Evolutionary conservation across 2,797 vertebrate species (phyloP), one percentile per base, ranked within the genome.

Genomic region (Paramormyrops hopkinsi): DNA sequence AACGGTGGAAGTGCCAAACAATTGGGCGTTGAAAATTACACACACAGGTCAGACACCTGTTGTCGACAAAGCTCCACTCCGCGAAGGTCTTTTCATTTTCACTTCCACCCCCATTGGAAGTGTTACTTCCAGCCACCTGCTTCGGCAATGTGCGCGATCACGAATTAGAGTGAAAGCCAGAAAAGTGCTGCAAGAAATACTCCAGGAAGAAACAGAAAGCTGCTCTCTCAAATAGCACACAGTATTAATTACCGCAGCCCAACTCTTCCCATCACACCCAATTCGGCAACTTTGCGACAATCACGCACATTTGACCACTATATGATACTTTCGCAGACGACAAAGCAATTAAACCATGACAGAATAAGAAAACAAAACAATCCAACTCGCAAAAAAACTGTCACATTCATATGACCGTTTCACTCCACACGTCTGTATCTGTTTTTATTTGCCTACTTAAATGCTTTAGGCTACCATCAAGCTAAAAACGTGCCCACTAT

Each of bases 31-130:
- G 44, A 65, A 48, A 65, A 14, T 19, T 65, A 37, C 56, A 62
- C 37, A 48, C 8, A 22, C 54, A 41, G 37, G 54, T 87, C 86
- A 44, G 37, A 87, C 86, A 87, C 86, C 53, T 62, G 86, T 87
- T 87, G 29, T 17, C 17, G 37, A 87, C 54, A 41, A 4, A 54
- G 41, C 44, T 86, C 48, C 22, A 19, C 53, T 56, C 6, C 5
- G 17, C 3, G 25, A 56, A 62, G 33, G 85, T 54, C 86, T 59
- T 44, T 79, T 46, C 73, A 44, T 46, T 84, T 51, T 46, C 44
- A 84, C 82, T 48, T 84, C 82, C 22, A 51, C 82, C 44, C 11
- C 17, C 17, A 44, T 37, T 73, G 22, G 1, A 51, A 84, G 82
- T 51, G 82, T 51, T 51, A 84, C 82, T 84, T 12, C 44, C 46